Percentiles rank a stretch among this genome's conserved stretches.
Evolutionary conservation across 1,140 invertebrate species (phyloP).

Genomic region (Ylistrum balloti): DNA sequence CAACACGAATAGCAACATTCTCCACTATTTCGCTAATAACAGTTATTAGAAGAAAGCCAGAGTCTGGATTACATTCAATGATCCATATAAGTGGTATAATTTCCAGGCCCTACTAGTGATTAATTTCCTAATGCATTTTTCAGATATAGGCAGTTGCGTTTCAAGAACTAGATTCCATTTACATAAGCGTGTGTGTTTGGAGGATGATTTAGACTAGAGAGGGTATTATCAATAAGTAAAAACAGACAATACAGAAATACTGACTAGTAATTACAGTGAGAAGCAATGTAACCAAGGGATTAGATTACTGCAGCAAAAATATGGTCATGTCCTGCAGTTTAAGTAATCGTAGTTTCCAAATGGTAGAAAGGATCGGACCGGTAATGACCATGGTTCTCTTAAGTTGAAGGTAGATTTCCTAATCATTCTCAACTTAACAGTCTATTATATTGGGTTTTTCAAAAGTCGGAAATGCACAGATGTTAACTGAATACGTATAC

Average conservation of each 20-base stretch:
- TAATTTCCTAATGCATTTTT: constrained; percentile 30
- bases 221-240: constrained; percentile 35
- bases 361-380: too few relatives aligned
- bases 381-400: too few relatives aligned
- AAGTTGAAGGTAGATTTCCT: too few relatives aligned
- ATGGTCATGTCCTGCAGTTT: neutral
- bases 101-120: neutral
- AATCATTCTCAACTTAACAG: too few relatives aligned
- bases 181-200: constrained; percentile 20
- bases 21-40: constrained; percentile 16
- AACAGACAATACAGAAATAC: neutral
- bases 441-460: too few relatives aligned
- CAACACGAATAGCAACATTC: neutral
- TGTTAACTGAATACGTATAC: too few relatives aligned
- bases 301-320: neutral
- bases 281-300: neutral
- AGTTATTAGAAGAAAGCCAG: neutral
- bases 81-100: neutral
- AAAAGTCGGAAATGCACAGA: too few relatives aligned
- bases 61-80: neutral
- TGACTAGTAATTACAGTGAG: neutral
- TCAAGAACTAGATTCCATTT: neutral
- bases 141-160: constrained; percentile 6
- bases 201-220: neutral
- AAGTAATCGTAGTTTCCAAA: neutral